Conservation (phyloP, 2,797 vertebrate species). For the Danio kyathit region DNA sequence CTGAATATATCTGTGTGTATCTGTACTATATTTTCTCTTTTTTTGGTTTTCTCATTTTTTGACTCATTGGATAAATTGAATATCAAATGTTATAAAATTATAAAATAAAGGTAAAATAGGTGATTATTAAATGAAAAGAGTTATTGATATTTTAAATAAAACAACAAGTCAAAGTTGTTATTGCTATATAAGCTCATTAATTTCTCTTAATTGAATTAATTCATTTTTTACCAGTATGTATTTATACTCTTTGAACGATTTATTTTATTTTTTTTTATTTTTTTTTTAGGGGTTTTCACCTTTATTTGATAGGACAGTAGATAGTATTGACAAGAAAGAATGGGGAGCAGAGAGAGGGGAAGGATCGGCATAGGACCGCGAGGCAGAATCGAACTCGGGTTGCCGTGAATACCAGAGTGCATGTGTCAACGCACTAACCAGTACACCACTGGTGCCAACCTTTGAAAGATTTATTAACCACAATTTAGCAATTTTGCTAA, state of each 20-base stretch:
- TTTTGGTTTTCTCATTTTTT: not conserved
- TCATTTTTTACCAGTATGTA: slow-evolving; percentile 67
- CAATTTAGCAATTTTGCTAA: slow-evolving; percentile 69
- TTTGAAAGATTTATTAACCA: no score
- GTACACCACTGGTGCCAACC: no score
- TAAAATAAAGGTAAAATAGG: not conserved
- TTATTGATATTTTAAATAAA: slow-evolving; percentile 41
- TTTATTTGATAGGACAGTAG: no score
- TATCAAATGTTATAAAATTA: not conserved
- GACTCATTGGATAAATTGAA: not conserved
- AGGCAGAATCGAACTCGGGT: no score
- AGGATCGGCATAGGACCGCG: no score
- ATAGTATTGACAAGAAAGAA: no score
- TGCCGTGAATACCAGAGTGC: no score
- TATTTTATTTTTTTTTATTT: no score
- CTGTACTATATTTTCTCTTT: not conserved
- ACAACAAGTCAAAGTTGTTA: slow-evolving; percentile 24
- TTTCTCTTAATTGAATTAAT: slow-evolving; percentile 63
- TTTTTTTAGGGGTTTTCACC: no score
- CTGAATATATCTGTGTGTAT: not conserved
- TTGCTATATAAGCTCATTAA: slow-evolving; percentile 49
- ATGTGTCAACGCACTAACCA: no score
- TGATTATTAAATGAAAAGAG: slow-evolving; percentile 5
- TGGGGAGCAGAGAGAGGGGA: no score
- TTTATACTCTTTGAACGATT: slow-evolving; percentile 72